These are phyloP conservation scores for Lydus trimaculatus DNA, from an alignment of 2,888 invertebrate species.

Conservation along the genomic window DNA sequence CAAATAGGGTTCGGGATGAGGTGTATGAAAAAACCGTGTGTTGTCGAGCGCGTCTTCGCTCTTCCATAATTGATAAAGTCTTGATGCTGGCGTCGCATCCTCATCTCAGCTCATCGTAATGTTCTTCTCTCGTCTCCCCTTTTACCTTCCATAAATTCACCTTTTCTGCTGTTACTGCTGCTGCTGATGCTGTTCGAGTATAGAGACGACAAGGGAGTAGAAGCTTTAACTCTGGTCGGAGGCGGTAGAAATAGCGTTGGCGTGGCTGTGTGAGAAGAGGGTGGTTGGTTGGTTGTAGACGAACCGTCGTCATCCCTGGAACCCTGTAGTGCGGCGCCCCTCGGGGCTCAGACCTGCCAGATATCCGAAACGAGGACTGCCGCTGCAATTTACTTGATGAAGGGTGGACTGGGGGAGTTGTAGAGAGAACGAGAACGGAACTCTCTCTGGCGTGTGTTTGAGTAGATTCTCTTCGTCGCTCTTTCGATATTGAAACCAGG, in stretches of 20 bases:
- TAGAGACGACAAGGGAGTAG: background rate
- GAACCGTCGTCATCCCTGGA: constrained; percentile 21
- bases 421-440: constrained; percentile 25
- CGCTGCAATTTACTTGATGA: constrained; percentile 61
- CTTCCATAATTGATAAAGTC: constrained; percentile 23
- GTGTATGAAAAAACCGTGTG: constrained; percentile 5
- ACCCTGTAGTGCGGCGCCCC: constrained; percentile 45
- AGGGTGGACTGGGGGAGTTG: constrained; percentile 52
- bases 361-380: constrained; percentile 60
- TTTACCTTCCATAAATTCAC: constrained; percentile 28
- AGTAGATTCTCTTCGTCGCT: constrained; percentile 19
- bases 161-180: constrained; percentile 24
- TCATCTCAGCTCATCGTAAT: constrained; percentile 9
- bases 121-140: constrained; percentile 6
- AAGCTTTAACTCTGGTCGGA: constrained; percentile 6
- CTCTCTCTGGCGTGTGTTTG: constrained; percentile 12
- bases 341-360: constrained; percentile 57
- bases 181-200: background rate
- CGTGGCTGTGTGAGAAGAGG: constrained; percentile 7
- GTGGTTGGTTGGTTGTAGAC: constrained; percentile 17
- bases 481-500: constrained; percentile 31
- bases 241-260: constrained; percentile 26
- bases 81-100: constrained; percentile 15
- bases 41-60: constrained; percentile 10
- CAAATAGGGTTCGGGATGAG: background rate